A percentile compares a stretch with the other conserved stretches of the same genome.
These are phyloP conservation scores for Venustoraphidia nigricollis DNA, from an alignment of 2,888 invertebrate species.

Conservation along the genomic window DNA sequence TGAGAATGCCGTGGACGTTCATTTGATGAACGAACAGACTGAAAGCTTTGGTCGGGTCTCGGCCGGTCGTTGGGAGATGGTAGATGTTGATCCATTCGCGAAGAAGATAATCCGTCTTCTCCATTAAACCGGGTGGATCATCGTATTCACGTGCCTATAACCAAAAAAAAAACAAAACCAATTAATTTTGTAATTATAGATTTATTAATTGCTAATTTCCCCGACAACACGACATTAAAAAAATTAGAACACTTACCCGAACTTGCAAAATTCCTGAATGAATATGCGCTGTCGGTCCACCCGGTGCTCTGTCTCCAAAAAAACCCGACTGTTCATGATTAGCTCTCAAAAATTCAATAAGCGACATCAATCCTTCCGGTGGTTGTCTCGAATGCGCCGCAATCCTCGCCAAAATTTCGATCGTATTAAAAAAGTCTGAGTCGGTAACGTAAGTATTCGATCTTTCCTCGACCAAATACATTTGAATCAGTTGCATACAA, in stretches of 20 bases:
- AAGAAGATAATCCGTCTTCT: constrained; percentile 86
- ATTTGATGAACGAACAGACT: constrained; percentile 89
- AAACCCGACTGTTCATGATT: constrained; percentile 54
- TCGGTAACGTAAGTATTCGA: constrained; percentile 62
- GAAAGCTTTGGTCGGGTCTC: constrained; percentile 82
- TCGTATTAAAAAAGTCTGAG: constrained; percentile 72
- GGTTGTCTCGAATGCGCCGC: constrained; percentile 59
- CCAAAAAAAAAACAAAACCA: constrained; percentile 4
- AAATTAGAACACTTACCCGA: constrained; percentile 35
- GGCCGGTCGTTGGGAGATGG: constrained; percentile 61
- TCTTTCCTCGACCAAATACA: constrained; percentile 74
- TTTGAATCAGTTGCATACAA: constrained; percentile 80
- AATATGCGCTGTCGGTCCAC: constrained; percentile 76
- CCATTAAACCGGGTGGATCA: constrained; percentile 86
- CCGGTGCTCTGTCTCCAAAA: constrained; percentile 59
- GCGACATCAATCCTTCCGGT: constrained; percentile 66
- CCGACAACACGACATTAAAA: not conserved
- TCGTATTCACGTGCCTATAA: constrained; percentile 68
- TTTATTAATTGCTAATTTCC: not conserved
- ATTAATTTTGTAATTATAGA: not conserved
- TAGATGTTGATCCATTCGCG: constrained; percentile 93
- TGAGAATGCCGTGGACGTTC: constrained; percentile 90
- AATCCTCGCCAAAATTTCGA: constrained; percentile 68
- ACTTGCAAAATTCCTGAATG: constrained; percentile 84
- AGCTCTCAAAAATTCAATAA: constrained; percentile 69